Evolutionary conservation across 2,888 invertebrate genomes (phyloP), one percentile per base, ranked within the genome.

Genomic region (Pogonocherus hispidulus): DNA sequence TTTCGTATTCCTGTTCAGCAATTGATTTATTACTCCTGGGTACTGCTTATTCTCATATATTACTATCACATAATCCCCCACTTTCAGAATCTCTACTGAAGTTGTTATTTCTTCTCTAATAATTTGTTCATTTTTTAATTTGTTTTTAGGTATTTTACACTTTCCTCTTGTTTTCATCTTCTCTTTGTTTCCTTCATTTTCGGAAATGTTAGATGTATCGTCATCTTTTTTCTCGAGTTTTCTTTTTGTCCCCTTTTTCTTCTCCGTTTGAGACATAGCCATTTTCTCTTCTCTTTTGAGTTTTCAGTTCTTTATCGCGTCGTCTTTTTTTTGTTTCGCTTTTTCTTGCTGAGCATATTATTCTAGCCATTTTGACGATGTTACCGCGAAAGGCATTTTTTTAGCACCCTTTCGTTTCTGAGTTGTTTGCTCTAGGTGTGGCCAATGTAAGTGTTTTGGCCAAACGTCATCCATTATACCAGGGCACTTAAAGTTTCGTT

Each of bases 401-500:
- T 2, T 4, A 32, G 32, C 8, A 32, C 32, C 11, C 8, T 32
- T 4, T 32, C 6, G 3, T 32, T 32, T 32, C 32, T 32, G 32
- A 1, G 3, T 32, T 46, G 3, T 46, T 46, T 14, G 8, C 6
- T 46, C 6, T 46, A 8, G 16, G 18, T 14, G 6, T 46, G 46
- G 46, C 46, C 46, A 46, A 46, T 46, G 46, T 18, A 46, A 18
- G 19, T 46, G 46, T 46, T 46, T 46, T 46, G 16, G 8, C 46
- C 46, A 46, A 46, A 46, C 46, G 16, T 46, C 46, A 46, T 46
- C 18, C 18, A 18, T 46, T 46, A 19, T 46, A 19, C n/a, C n/a
- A n/a, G n/a, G n/a, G n/a, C n/a, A n/a, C n/a, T n/a, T n/a, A n/a
- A n/a, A n/a, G n/a, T n/a, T n/a, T n/a, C n/a, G n/a, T n/a, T n/a